Evolutionary conservation across 2,888 invertebrate species (phyloP).

Genomic region (Agrenia bidenticulata): DNA sequence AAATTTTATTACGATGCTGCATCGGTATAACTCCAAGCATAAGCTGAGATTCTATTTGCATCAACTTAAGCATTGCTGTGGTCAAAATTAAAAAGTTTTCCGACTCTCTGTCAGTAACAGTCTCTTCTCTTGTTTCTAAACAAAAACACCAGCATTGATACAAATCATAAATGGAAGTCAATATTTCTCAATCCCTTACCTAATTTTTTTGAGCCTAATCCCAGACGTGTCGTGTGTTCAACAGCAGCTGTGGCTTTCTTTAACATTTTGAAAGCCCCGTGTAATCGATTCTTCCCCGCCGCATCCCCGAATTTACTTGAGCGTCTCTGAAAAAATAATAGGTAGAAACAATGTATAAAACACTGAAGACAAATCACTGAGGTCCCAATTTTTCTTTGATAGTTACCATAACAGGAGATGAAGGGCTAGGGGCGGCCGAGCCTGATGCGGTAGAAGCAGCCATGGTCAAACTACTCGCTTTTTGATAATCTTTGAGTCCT

Average conservation of each 20-base stretch:
- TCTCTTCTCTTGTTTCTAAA: conserved; percentile 62
- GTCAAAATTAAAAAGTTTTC: conserved; percentile 80
- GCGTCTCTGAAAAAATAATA: conserved; percentile 9
- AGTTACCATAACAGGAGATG: conserved; percentile 40
- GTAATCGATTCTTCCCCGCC: conserved; percentile 4
- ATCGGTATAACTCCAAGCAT: conserved; percentile 82
- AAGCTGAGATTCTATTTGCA: conserved; percentile 81
- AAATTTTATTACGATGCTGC: conserved; percentile 77
- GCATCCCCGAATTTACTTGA: background rate
- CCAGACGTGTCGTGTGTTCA: conserved; percentile 68
- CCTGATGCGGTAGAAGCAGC: conserved; percentile 45
- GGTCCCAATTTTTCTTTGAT: conserved; percentile 18
- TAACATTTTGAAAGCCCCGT: conserved; percentile 75
- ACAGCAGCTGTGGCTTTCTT: conserved; percentile 78
- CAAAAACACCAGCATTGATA: too few species aligned
- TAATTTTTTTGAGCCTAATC: conserved; percentile 45
- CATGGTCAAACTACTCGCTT: conserved; percentile 57
- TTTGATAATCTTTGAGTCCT: conserved; percentile 76
- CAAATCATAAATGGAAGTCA: background rate
- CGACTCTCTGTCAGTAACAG: conserved; percentile 75
- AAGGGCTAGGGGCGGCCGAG: conserved; percentile 45
- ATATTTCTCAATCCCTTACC: conserved; percentile 1
- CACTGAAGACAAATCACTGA: too few species aligned
- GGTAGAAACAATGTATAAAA: conserved; percentile 53
- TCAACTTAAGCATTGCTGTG: conserved; percentile 77